Base-by-base conservation (phyloP, 2,113 vertebrate genomes). In the Petrocephalus zakoni region DNA sequence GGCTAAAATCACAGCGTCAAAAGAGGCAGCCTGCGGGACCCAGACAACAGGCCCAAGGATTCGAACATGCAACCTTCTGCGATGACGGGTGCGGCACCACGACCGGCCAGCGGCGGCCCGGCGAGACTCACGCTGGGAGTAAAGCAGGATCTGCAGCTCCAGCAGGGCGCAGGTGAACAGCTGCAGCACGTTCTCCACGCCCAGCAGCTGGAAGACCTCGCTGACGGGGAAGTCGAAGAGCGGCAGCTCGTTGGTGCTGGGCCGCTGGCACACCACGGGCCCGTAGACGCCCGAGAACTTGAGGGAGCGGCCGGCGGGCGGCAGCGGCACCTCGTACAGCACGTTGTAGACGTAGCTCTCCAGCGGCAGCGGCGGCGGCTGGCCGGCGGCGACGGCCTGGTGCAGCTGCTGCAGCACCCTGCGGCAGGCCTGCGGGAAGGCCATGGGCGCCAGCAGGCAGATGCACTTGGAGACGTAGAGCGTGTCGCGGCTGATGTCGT, bases 271-370 rank as follows among this genome's bases (percentile, higher is more conserved):
- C 90, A 99, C 95, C 88, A 99, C 94, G 3, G 98, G 96, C 90
- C 96, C 97, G 88, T 99, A 99, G 90, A 99, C 97, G 68, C 98
- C 98, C 0, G 97, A 98, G 95, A 99, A 99, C 91, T 99, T 99
- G 92, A 99, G 95, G 0, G 98, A 99, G 22, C 98, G 96, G 84
- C 98, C 98, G 4, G 95, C 95, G 5, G 98, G 98, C 19, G 98
- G 98, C 88, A 97, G 95, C 51, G 98, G 98, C 92, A 99, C 98
- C 94, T 99, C 98, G 4, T 98, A 99, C 53, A 99, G 98, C 92
- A 99, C 94, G 86, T 99, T 99, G 95, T 96, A 99, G 94, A 99
- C 96, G 95, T 99, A 99, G 95, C 98, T 99, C 95, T 99, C 98
- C 88, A 99, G 95, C 3, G 98, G 98, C 90, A 99, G 95, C 0